Evolutionary conservation across 1,140 invertebrate species (phyloP).

Genomic region (Caenorhabditis inopinata): DNA sequence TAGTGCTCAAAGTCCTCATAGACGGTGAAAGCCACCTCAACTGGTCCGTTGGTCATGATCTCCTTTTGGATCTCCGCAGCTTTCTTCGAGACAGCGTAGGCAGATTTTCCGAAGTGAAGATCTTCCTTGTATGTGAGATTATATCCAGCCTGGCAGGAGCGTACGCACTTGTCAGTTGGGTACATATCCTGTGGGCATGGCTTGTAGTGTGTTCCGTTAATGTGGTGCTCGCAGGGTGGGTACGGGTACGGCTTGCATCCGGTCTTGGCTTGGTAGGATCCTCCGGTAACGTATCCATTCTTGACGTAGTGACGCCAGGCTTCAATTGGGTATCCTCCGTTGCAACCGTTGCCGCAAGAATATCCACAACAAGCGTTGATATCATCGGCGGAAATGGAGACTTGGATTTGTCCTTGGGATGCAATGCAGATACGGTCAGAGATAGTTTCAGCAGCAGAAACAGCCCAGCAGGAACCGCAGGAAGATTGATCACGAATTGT

Average conservation of each 20-base stretch:
- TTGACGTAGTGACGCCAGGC: constrained; percentile 23
- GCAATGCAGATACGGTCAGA: constrained; percentile 85
- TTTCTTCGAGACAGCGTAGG: constrained; percentile 75
- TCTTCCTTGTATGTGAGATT: neutral
- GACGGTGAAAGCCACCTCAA: constrained; percentile 87
- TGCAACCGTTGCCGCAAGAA: constrained; percentile 9
- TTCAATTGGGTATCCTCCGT: constrained; percentile 17
- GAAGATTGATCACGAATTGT: constrained; percentile 69
- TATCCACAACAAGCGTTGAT: constrained; percentile 74
- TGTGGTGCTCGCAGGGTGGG: constrained; percentile 7
- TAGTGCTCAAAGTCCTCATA: constrained; percentile 84
- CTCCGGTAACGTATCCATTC: constrained; percentile 25
- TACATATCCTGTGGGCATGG: constrained; percentile 57
- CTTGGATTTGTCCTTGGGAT: constrained; percentile 75
- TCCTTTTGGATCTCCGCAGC: constrained; percentile 79
- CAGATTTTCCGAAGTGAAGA: constrained; percentile 70
- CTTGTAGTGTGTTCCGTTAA: constrained; percentile 27
- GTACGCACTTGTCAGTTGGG: constrained; percentile 76
- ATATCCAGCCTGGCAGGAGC: constrained; percentile 33
- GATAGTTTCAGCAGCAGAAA: constrained; percentile 88
- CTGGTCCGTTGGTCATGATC: constrained; percentile 83
- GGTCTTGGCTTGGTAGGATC: constrained; percentile 22
- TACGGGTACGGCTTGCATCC: constrained; percentile 27
- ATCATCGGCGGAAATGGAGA: constrained; percentile 80
- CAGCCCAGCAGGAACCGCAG: constrained; percentile 73